These are phyloP conservation scores for Synanceia verrucosa DNA, from an alignment of 2,797 vertebrate genomes.

Conservation along the genomic window DNA sequence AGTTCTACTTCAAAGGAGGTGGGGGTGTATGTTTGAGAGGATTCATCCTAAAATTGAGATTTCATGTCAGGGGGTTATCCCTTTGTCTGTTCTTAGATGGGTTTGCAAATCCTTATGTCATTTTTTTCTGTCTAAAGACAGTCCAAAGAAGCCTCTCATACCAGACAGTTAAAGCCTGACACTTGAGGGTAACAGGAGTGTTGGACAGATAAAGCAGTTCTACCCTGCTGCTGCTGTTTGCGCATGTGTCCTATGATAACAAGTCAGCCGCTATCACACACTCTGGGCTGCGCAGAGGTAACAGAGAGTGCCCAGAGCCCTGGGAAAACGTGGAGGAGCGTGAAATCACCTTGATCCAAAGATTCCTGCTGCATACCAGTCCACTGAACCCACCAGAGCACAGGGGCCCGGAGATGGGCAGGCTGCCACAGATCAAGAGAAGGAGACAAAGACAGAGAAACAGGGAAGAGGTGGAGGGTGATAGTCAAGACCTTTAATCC, in stretches of 20 bases:
- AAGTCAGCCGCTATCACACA: slow-evolving; percentile 79
- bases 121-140: slow-evolving; percentile 35
- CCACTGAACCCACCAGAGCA: slow-evolving; percentile 78
- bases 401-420: slow-evolving; percentile 75
- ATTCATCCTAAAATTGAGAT: slow-evolving; percentile 66
- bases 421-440: slow-evolving; percentile 71
- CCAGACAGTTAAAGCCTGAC: slow-evolving; percentile 56
- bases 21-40: slow-evolving; percentile 52
- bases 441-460: slow-evolving; percentile 55
- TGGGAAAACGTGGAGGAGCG: slow-evolving; percentile 85
- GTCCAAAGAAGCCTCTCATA: slow-evolving; percentile 57
- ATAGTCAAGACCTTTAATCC: slow-evolving; percentile 69
- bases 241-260: slow-evolving; percentile 80
- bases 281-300: slow-evolving; percentile 77
- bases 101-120: slow-evolving; percentile 49
- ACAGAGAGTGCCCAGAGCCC: slow-evolving; percentile 75
- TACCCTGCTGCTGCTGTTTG: slow-evolving; percentile 64
- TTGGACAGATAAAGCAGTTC: slow-evolving; percentile 71
- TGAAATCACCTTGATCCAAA: slow-evolving; percentile 87
- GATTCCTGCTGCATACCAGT: slow-evolving; percentile 84
- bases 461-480: slow-evolving; percentile 51
- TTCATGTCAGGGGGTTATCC: slow-evolving; percentile 55
- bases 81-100: slow-evolving; percentile 36
- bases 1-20: slow-evolving; percentile 75
- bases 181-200: slow-evolving; percentile 77